Percentiles rank a stretch among this genome's conserved stretches.
Conservation (phyloP, 1,140 invertebrate genomes). For the Drosophila pruinosa region DNA sequence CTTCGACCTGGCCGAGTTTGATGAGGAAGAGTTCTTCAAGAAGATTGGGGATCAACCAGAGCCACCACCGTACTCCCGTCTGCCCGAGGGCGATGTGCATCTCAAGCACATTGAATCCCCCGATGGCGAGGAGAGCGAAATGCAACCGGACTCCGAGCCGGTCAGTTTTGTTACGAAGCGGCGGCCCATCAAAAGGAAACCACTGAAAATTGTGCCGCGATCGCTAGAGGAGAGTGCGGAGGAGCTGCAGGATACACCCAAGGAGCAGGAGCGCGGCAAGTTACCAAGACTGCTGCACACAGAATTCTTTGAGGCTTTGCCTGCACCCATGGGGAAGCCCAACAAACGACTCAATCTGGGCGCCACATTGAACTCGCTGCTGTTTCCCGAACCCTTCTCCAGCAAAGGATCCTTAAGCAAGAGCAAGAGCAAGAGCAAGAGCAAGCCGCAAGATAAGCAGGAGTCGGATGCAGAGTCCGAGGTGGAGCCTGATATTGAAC, state of each 20-base stretch:
- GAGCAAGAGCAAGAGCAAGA: slow-evolving; percentile 15
- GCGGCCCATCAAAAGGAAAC: slow-evolving; percentile 8
- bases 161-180: slow-evolving; percentile 26
- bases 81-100: slow-evolving; percentile 76
- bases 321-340: slow-evolving; percentile 26
- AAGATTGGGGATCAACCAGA: slow-evolving; percentile 61
- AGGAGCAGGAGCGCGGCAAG: slow-evolving; percentile 20
- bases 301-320: slow-evolving; percentile 73
- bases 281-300: slow-evolving; percentile 56
- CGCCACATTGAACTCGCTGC: slow-evolving; percentile 61
- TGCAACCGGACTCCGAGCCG: slow-evolving; percentile 37
- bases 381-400: slow-evolving; percentile 73
- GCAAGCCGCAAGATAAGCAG: slow-evolving; percentile 11
- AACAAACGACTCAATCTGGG: slow-evolving; percentile 51
- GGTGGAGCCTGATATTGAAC: slow-evolving; percentile 50
- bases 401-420: slow-evolving; percentile 49
- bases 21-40: slow-evolving; percentile 79
- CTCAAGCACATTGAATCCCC: slow-evolving; percentile 60
- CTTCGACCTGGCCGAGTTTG: slow-evolving; percentile 68
- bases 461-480: slow-evolving; percentile 41
- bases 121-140: slow-evolving; percentile 65
- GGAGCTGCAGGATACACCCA: slow-evolving; percentile 4
- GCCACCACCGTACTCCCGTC: slow-evolving; percentile 51
- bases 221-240: slow-evolving; percentile 21
- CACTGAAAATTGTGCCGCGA: slow-evolving; percentile 54